Percentiles rank a stretch among this genome's conserved stretches.
phyloP scores from a whole-genome alignment of 2,888 invertebrate genomes.

The Sarcophaga caerulescens region DNA sequence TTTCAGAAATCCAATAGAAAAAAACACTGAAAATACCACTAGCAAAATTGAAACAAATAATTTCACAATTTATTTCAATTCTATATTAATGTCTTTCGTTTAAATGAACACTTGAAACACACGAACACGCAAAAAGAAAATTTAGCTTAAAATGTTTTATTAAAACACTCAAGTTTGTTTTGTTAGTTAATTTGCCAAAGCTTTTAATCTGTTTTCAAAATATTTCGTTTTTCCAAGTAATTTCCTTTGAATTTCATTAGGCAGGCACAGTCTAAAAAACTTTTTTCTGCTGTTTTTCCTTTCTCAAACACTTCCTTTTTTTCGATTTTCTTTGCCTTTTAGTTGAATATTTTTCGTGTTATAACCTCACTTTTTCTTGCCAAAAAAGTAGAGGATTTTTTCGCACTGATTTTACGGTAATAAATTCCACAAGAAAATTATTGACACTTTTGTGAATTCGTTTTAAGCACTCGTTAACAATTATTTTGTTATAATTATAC shows the following conservation, averaged over 20 bases:
- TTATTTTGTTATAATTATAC: slow-evolving; percentile 16
- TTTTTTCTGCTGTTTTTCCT: slow-evolving; percentile 36
- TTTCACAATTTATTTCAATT: slow-evolving; percentile 55
- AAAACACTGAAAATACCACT: background rate
- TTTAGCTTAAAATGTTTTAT: background rate
- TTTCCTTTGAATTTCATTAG: slow-evolving; percentile 41
- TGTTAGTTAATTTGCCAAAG: too few species aligned
- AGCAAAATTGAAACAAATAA: background rate
- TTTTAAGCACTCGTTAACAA: background rate
- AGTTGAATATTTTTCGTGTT: slow-evolving; percentile 1
- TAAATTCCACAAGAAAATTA: background rate
- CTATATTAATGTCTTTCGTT: background rate
- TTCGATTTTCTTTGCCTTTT: slow-evolving; percentile 19
- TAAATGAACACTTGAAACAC: slow-evolving; percentile 4
- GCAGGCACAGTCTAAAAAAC: slow-evolving; percentile 6
- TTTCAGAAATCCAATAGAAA: slow-evolving; percentile 35
- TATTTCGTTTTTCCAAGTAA: slow-evolving; percentile 13
- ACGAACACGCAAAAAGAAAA: background rate
- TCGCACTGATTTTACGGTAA: slow-evolving; percentile 11
- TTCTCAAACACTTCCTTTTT: slow-evolving; percentile 21
- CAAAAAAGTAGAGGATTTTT: slow-evolving; percentile 31
- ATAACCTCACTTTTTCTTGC: slow-evolving; percentile 60
- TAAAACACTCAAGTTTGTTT: background rate
- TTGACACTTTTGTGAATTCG: background rate
- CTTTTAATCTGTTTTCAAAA: background rate